Percentiles rank a stretch among this genome's conserved stretches.
phyloP scores from a whole-genome alignment of 1,140 invertebrate species.

The Polypedilum pembai region DNA sequence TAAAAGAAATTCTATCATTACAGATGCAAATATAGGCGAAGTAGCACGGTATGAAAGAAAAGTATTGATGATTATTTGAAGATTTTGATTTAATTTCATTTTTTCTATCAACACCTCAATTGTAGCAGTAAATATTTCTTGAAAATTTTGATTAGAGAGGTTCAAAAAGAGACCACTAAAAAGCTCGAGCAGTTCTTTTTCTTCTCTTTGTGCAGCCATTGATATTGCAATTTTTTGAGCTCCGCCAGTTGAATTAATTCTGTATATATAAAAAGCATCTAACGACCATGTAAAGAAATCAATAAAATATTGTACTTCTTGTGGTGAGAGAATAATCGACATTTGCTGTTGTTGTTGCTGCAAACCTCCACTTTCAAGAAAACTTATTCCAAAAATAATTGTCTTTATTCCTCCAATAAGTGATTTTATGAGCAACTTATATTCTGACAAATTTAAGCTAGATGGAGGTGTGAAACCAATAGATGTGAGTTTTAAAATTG shows the following conservation, averaged over 20 bases:
- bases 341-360: slow-evolving; percentile 31
- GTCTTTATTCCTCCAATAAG: slow-evolving; percentile 88
- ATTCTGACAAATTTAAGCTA: slow-evolving; percentile 78
- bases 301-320: slow-evolving; percentile 82
- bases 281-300: slow-evolving; percentile 83
- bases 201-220: slow-evolving; percentile 74
- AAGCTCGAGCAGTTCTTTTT: slow-evolving; percentile 85
- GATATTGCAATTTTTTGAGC: slow-evolving; percentile 45
- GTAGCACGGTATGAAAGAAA: slow-evolving; percentile 83
- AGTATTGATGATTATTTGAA: slow-evolving; percentile 87
- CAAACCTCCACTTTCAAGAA: neutral
- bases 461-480: slow-evolving; percentile 51
- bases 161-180: slow-evolving; percentile 88
- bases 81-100: slow-evolving; percentile 77
- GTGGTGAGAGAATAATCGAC: slow-evolving; percentile 70
- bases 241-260: slow-evolving; percentile 49
- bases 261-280: slow-evolving; percentile 80
- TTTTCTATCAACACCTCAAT: slow-evolving; percentile 88
- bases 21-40: slow-evolving; percentile 88
- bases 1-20: slow-evolving; percentile 86
- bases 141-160: slow-evolving; percentile 86
- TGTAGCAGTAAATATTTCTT: slow-evolving; percentile 84
- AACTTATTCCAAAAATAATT: slow-evolving; percentile 67
- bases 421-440: slow-evolving; percentile 81
- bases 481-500: neutral